These are phyloP conservation scores for Trachelus stipa DNA, from an alignment of 2,888 invertebrate genomes.

Conservation along the genomic window DNA sequence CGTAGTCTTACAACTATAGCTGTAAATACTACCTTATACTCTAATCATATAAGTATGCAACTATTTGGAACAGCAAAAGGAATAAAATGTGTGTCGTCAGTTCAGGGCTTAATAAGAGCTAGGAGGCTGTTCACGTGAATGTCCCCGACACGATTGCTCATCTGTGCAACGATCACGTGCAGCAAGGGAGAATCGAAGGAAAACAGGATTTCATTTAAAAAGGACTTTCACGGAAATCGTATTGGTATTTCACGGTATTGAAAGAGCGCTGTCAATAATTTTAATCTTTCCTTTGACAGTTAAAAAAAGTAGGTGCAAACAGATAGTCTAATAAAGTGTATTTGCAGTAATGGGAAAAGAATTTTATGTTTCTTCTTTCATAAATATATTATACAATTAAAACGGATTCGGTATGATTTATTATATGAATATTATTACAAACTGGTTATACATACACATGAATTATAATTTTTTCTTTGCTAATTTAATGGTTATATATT, in stretches of 20 bases:
- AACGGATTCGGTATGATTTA: neutral
- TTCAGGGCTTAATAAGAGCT: conserved; percentile 16
- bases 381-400: neutral
- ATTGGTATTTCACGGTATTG: no score
- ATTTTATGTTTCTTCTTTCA: neutral
- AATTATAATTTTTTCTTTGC: no score
- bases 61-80: conserved; percentile 22
- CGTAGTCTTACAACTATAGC: no score
- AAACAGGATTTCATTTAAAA: conserved; percentile 14
- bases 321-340: neutral
- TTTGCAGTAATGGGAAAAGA: neutral
- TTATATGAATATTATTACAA: no score
- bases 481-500: no score
- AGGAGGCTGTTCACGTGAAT: conserved; percentile 52
- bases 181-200: conserved; percentile 8
- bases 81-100: conserved; percentile 12
- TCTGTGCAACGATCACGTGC: conserved; percentile 24
- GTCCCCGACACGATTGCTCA: conserved; percentile 37
- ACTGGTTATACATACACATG: no score
- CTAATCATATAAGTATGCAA: conserved; percentile 2
- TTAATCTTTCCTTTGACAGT: no score
- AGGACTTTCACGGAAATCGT: no score
- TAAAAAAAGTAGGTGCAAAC: no score
- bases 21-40: neutral
- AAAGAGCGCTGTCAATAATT: no score